Conservation (phyloP, 1,140 invertebrate species). For the Leptinotarsa undecemlineata region DNA sequence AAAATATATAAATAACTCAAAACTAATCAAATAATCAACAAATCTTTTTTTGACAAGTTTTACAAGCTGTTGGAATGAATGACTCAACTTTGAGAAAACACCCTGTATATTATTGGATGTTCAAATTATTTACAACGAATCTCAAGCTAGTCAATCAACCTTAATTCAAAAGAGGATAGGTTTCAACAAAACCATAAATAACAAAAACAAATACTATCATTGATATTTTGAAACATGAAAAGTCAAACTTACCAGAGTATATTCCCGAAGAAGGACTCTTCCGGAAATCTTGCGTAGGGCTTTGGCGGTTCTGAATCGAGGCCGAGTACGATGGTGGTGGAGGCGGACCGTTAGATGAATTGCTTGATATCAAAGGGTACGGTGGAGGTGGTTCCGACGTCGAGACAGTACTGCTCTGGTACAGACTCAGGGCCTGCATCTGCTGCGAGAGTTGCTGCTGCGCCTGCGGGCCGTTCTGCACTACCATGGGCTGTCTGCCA, state of each 20-base stretch:
- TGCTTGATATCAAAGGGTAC: constrained; percentile 67
- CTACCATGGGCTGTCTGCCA: constrained; percentile 72
- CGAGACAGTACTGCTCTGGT: constrained; percentile 62
- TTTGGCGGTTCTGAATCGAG: constrained; percentile 83
- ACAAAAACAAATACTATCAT: too few relatives aligned
- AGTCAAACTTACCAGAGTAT: constrained; percentile 65
- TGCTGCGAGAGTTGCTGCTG: constrained; percentile 85
- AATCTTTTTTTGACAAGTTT: too few relatives aligned
- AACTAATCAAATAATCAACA: too few relatives aligned
- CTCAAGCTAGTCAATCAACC: too few relatives aligned
- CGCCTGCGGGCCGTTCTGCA: constrained; percentile 78
- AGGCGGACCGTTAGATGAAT: constrained; percentile 65
- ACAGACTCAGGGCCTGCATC: constrained; percentile 82
- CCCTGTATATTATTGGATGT: too few relatives aligned
- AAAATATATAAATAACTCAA: too few relatives aligned
- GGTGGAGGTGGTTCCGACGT: constrained; percentile 75
- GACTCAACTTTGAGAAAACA: too few relatives aligned
- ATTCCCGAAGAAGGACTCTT: constrained; percentile 76
- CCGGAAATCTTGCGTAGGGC: constrained; percentile 76
- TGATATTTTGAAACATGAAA: too few relatives aligned
- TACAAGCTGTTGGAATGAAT: too few relatives aligned
- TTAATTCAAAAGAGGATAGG: too few relatives aligned
- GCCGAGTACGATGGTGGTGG: constrained; percentile 82
- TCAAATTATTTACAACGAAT: too few relatives aligned
- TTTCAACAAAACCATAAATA: too few relatives aligned